Evolutionary conservation across 1,140 invertebrate species (phyloP).

Genomic region (Ditylenchus dipsaci): DNA sequence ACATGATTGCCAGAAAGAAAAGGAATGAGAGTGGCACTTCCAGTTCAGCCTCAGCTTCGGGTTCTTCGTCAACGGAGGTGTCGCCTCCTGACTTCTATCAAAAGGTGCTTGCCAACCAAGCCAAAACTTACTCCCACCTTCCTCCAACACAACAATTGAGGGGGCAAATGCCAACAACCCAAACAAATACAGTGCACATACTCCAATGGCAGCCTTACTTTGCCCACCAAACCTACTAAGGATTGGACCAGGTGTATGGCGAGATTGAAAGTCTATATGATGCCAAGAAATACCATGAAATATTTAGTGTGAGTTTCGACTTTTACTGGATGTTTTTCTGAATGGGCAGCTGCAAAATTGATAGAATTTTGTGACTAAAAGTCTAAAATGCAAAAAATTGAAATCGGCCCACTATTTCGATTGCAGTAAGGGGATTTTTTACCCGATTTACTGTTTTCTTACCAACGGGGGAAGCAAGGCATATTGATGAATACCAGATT

Average conservation of each 20-base stretch:
- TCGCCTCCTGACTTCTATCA: background rate
- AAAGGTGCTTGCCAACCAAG: background rate
- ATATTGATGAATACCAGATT: too few species aligned
- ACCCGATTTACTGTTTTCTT: too few species aligned
- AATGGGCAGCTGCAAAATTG: too few species aligned
- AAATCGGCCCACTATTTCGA: too few species aligned
- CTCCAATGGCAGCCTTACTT: slow-evolving; percentile 4
- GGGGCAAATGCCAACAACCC: too few species aligned
- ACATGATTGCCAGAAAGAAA: background rate
- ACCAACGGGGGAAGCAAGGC: too few species aligned
- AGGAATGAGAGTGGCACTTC: background rate
- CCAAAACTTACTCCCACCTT: background rate
- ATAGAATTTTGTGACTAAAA: too few species aligned
- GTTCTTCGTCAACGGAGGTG: background rate
- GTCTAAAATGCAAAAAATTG: too few species aligned
- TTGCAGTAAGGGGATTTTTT: too few species aligned
- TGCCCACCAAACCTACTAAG: slow-evolving; percentile 1
- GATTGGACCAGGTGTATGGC: slow-evolving; percentile 14
- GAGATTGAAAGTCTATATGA: slow-evolving; percentile 13
- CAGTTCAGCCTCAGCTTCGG: background rate
- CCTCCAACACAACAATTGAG: background rate
- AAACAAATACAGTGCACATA: too few species aligned
- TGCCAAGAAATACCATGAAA: slow-evolving; percentile 16
- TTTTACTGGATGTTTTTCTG: background rate
- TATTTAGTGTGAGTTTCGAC: slow-evolving; percentile 2